phyloP scores from a whole-genome alignment of 35 echinoderm and acorn worm species.

The Lytechinus pictus region DNA sequence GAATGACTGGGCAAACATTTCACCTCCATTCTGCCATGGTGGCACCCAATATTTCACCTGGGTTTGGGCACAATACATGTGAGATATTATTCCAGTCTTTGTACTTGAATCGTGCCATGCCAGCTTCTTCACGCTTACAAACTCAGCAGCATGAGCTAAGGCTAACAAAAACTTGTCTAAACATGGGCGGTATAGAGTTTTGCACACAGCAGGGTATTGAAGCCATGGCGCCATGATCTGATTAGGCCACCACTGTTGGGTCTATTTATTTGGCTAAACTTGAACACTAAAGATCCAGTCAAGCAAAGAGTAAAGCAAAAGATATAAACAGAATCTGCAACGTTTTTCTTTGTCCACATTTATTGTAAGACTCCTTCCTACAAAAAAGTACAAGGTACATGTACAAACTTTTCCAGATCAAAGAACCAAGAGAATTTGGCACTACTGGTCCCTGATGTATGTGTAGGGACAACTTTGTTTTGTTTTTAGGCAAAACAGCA shows the following conservation, averaged over 20 bases:
- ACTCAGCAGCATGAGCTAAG: conserved; percentile 11
- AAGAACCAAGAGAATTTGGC: no score
- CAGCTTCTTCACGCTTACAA: conserved; percentile 11
- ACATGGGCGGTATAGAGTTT: conserved; percentile 44
- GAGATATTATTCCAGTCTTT: not conserved
- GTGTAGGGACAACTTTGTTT: no score
- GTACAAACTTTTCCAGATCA: no score
- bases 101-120: not conserved
- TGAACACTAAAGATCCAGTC: not conserved
- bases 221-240: conserved; percentile 40
- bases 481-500: no score
- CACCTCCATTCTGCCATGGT: not conserved
- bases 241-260: conserved; percentile 9
- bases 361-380: not conserved
- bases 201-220: conserved; percentile 42
- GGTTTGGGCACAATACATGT: conserved; percentile 3
- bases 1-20: conserved; percentile 18
- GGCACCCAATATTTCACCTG: not conserved
- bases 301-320: not conserved
- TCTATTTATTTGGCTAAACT: conserved; percentile 25
- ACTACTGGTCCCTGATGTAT: no score
- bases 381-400: no score
- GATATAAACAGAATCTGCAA: not conserved
- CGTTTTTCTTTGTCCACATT: not conserved
- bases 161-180: conserved; percentile 47